Evolutionary conservation across 2,113 vertebrate genomes (phyloP), one percentile per base, ranked within the genome.

Genomic region (Pitta sordida): DNA sequence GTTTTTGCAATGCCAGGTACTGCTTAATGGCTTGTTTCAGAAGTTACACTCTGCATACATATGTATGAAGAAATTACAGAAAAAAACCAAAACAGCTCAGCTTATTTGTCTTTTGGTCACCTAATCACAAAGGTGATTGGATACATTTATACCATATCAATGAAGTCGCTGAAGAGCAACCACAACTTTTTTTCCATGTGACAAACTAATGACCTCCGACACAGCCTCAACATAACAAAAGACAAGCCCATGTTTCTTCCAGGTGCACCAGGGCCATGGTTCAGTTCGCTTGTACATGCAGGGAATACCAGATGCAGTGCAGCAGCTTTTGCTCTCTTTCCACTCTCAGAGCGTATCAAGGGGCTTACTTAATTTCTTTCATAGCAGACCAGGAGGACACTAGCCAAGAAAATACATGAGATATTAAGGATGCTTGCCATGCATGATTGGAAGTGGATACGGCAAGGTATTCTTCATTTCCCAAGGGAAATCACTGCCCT

Each of bases 81-180:
- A 15, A 43, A 13, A 19, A 4, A n/a, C 49, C 80, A 90, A 91
- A 41, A 5, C 58, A 82, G 65, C 41, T 95, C 91, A 71, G 44
- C 63, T 86, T 59, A 88, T 90, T 93, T 91, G 83, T 90, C 76
- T 93, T 91, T 68, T 83, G 83, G 94, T 86, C 92, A 91, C 68
- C 92, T 94, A 92, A 91, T 81, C 80, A 86, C 77, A 93, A 90
- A 92, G 79, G 75, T 93, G 90, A 85, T 5, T 73, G 52, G 49
- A 91, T 74, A 63, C 9, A 77, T 86, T 96, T 95, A 83, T 48
- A 81, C 56, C 9, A 2, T 27, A 74, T 23, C 92, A 82, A 8
- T 46, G 59, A 80, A 94, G 43, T 26, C 86, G 55, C 24, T 39
- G 24, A 37, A 73, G 68, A 81, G 76, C 69, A 91, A 74, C 30